Evolutionary conservation across 1,140 invertebrate species (phyloP), one percentile per base, ranked within the genome.

Genomic region (Dendroctonus ponderosae): DNA sequence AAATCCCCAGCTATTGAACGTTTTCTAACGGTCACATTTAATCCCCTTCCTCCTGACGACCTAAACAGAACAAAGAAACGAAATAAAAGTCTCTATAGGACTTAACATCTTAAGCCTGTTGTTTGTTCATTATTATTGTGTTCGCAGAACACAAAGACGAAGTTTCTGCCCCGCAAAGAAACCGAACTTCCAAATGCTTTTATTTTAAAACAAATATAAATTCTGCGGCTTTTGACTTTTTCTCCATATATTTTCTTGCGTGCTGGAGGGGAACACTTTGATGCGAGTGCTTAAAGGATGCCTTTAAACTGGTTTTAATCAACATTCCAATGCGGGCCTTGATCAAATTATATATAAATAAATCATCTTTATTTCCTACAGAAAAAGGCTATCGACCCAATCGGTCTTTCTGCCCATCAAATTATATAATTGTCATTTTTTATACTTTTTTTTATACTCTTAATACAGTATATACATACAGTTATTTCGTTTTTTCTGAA

Each of bases 111-210:
- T 60, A 60, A 60, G 58, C 58, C 44, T 37, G 58, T 60, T 60
- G 58, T 60, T 60, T 60, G 58, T 60, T 60, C 58, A 60, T 60
- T 60, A 60, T 60, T 60, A 60, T 48, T 60, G 42, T 43, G 56
- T 58, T 58, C 56, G 41, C 40, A 11, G 56, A 44, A 58, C 14
- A 58, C 56, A 58, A 58, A 58, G 56, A 58, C n/a, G 56, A 58
- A 58, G 43, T 60, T 49, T 60, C 37, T 50, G n/a, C 46, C 7
- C 12, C 26, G 39, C 58, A 49, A 60, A 60, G 58, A 6, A 60
- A 58, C 56, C 56, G 39, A 58, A 58, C 56, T 60, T 48, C 9
- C 49, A 60, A 60, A 44, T 60, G 58, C 58, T 60, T 60, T 60
- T 60, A 60, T 60, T 49, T 12, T 60, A 60, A 60, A 60, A 39